Evolutionary conservation across 2,113 vertebrate species (phyloP), one percentile per base, ranked within the genome.

Genomic region (Heliornis fulica): DNA sequence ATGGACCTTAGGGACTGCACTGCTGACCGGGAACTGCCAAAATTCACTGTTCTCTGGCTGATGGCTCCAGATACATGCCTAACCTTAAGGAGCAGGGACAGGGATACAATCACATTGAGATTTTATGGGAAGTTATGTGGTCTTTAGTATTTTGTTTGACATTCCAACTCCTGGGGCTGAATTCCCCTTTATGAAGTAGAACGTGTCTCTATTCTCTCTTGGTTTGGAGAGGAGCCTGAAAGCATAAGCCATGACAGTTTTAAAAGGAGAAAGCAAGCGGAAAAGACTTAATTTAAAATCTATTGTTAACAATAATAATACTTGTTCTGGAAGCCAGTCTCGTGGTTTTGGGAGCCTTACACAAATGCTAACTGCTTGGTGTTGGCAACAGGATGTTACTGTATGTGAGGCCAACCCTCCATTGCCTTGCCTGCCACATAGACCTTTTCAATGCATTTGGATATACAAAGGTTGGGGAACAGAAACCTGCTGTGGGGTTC

Each of bases 261-360:
- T 71, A 68, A 71, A 93, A 87, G 57, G 60, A 92, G 38, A 87
- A 96, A 68, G 64, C 64, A 53, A 90, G 59, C 68, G 34, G 46
- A 92, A 92, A 88, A 75, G 38, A 41, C 51, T 54, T 83, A 77
- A 92, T 81, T 93, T 63, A 46, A 97, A 90, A 69, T 88, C 66
- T 71, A 92, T 88, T 93, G 80, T 97, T 93, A 94, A 81, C 32
- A 94, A 78, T 14, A 70, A 83, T 76, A 94, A 69, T 86, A 80
- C 74, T 87, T 69, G 51, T 34, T 89, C 79, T 61, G 54, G 71
- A 71, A 90, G 64, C 88, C 85, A 93, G 5, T 66, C 36, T 72
- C 26, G 12, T 53, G 34, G 22, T 82, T 87, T 87, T 77, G 66
- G 54, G 66, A 94, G 57, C 17, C 40, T 61, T 85, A 83, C 5